Evolutionary conservation across 1,140 invertebrate species (phyloP).

Genomic region (Marisa cornuarietis): DNA sequence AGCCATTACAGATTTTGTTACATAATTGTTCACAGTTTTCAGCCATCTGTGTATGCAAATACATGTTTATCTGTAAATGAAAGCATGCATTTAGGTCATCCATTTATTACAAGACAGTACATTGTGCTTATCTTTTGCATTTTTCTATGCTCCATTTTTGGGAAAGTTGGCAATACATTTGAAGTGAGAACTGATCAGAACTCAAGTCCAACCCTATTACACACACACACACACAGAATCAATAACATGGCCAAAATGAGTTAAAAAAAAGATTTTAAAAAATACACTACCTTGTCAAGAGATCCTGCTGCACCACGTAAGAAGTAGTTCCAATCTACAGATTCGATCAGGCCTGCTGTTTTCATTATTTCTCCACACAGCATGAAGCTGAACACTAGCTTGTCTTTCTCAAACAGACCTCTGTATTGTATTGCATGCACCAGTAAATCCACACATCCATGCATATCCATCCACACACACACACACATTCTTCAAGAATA

Average conservation of each 20-base stretch:
- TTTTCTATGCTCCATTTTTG: too few species aligned
- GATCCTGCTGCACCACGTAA: conserved; percentile 72
- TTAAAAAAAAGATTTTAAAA: neutral
- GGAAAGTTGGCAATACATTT: neutral
- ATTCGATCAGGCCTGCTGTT: conserved; percentile 70
- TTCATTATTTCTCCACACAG: conserved; percentile 80
- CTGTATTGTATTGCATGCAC: conserved; percentile 32
- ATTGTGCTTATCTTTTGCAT: too few species aligned
- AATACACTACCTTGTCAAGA: conserved; percentile 54
- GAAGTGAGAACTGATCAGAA: neutral
- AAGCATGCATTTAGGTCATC: neutral
- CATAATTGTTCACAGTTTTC: neutral
- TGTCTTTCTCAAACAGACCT: conserved; percentile 68
- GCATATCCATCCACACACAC: too few species aligned
- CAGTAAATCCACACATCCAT: too few species aligned
- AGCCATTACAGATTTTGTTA: neutral
- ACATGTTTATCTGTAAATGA: neutral
- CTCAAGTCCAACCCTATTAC: neutral
- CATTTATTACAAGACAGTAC: too few species aligned
- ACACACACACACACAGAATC: neutral
- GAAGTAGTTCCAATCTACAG: conserved; percentile 78
- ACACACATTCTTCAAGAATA: too few species aligned
- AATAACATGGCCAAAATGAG: neutral
- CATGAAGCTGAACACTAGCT: conserved; percentile 74
- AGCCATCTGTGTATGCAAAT: too few species aligned